Conservation (phyloP, 2,113 vertebrate species). For the Mormyrus iriodes region DNA sequence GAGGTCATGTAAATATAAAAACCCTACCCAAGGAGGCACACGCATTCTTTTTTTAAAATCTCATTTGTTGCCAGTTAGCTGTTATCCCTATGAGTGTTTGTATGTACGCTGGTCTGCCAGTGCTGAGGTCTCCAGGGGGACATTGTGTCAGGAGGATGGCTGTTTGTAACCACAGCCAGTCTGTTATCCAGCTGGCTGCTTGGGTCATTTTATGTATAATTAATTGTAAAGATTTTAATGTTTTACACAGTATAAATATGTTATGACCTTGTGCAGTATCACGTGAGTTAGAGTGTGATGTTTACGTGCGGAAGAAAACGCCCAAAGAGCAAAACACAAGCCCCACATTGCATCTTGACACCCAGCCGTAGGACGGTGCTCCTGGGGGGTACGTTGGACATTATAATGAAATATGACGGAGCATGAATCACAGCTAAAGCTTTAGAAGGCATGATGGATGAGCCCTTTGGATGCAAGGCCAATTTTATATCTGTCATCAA, state of each 20-base stretch:
- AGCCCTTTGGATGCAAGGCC: not conserved
- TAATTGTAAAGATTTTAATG: not conserved
- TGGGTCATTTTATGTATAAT: not conserved
- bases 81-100: not conserved
- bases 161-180: not conserved
- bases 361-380: not conserved
- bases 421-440: not conserved
- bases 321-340: not conserved
- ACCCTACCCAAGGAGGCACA: not conserved
- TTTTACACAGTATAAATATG: not conserved
- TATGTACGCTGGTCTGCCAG: not conserved
- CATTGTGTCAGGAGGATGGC: not conserved
- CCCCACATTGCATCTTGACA: not conserved
- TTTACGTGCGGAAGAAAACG: not conserved
- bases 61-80: not conserved
- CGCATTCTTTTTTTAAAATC: not conserved
- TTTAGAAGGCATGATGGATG: not conserved
- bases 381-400: not conserved
- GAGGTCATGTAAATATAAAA: conserved; percentile 6
- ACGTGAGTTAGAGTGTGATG: not conserved
- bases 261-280: not conserved
- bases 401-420: not conserved
- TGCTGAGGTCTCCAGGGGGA: not conserved
- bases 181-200: not conserved
- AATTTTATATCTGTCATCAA: not conserved